Evolutionary conservation across 2,797 vertebrate genomes (phyloP).

Genomic region (Sebastes itinus): DNA sequence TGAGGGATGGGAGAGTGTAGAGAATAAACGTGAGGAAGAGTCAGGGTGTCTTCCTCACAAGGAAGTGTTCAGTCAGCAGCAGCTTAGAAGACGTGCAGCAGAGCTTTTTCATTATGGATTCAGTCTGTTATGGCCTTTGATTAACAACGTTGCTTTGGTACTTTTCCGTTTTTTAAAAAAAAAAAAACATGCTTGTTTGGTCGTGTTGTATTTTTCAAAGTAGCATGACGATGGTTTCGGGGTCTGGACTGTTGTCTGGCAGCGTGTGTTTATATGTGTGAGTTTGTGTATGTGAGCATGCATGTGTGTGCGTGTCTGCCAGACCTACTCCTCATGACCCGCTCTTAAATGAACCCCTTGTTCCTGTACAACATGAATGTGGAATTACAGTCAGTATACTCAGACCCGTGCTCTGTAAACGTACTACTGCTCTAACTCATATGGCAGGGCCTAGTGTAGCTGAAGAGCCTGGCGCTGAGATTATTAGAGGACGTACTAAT

Average conservation of each 20-base stretch:
- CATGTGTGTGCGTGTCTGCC: constrained; percentile 1
- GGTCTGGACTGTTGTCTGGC: constrained; percentile 47
- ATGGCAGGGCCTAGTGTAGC: constrained; percentile 35
- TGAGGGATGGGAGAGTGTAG: not conserved
- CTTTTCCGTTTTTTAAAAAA: constrained; percentile 22
- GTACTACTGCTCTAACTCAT: constrained; percentile 55
- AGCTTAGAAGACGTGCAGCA: constrained; percentile 45
- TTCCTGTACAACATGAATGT: constrained; percentile 72
- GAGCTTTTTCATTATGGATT: constrained; percentile 52
- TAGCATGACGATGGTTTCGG: constrained; percentile 71
- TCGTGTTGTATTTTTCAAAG: constrained; percentile 57
- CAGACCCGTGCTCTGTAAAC: constrained; percentile 38
- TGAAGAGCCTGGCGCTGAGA: constrained; percentile 45
- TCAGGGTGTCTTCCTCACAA: constrained; percentile 22
- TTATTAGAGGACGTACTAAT: constrained; percentile 37
- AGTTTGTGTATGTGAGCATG: constrained; percentile 1
- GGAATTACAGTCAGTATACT: constrained; percentile 57
- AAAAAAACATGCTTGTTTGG: constrained; percentile 47
- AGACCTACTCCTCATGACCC: constrained; percentile 41
- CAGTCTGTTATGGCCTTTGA: constrained; percentile 66
- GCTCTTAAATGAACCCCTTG: constrained; percentile 42
- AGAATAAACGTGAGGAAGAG: constrained; percentile 22
- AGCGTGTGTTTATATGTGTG: constrained; percentile 8
- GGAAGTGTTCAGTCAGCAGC: constrained; percentile 31
- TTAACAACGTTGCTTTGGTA: constrained; percentile 73